phyloP scores from a whole-genome alignment of 2,888 invertebrate genomes.

The Pterostichus madidus region DNA sequence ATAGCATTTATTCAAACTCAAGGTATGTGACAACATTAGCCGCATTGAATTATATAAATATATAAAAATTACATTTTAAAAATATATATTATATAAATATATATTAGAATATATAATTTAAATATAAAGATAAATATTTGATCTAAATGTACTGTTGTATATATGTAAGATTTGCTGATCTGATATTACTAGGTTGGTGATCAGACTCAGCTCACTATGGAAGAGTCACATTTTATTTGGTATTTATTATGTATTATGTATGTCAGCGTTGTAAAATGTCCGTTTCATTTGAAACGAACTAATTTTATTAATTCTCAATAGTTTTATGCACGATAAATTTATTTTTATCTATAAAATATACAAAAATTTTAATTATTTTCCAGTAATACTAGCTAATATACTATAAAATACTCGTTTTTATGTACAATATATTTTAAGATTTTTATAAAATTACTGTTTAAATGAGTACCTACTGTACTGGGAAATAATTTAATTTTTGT shows the following conservation, averaged over 20 bases:
- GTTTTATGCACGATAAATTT: constrained; percentile 13
- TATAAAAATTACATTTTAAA: constrained; percentile 75
- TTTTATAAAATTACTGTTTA: constrained; percentile 7
- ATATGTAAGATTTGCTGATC: constrained; percentile 64
- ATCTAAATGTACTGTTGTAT: constrained; percentile 69
- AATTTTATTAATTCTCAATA: constrained; percentile 50
- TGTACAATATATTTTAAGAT: constrained; percentile 41
- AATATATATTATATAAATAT: constrained; percentile 75
- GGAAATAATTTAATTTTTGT: constrained; percentile 43
- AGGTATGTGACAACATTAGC: constrained; percentile 73
- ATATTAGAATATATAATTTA: constrained; percentile 71
- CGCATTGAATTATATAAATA: constrained; percentile 73
- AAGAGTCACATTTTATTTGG: constrained; percentile 58
- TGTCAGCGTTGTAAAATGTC: constrained; percentile 52
- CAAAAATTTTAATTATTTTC: constrained; percentile 44
- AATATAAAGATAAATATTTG: constrained; percentile 67
- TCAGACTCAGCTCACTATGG: constrained; percentile 52
- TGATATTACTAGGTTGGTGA: constrained; percentile 44
- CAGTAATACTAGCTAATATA: constrained; percentile 44
- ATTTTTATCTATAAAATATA: constrained; percentile 26
- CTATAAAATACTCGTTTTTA: constrained; percentile 39
- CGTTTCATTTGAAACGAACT: constrained; percentile 43
- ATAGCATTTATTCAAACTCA: constrained; percentile 76
- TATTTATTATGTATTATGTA: constrained; percentile 63
- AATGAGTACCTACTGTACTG: constrained; percentile 24